Evolutionary conservation across 2,113 vertebrate species (phyloP), one percentile per base, ranked within the genome.

Genomic region (Sinocyclocheilus rhinocerous): DNA sequence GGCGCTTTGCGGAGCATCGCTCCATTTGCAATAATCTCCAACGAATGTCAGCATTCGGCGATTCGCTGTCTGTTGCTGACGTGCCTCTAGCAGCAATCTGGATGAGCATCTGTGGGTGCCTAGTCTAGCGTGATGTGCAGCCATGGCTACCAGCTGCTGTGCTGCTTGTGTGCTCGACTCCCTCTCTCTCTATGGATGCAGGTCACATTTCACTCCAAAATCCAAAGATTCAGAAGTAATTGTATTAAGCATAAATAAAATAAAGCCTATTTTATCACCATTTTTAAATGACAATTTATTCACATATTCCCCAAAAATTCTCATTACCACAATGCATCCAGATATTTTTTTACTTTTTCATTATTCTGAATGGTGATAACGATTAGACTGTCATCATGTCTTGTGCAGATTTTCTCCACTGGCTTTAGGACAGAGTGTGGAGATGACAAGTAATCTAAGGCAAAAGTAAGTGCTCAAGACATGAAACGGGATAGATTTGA

Each of bases 71-170:
- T 88, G 81, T 81, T 81, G 70, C 84, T 89, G 85, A 88, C 85
- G 87, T 59, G 85, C 90, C 86, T 83, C 86, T 83, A 88, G 88
- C 90, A 80, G 84, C 88, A 89, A 90, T 90, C 90, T 90, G 90
- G 90, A 89, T 81, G 85, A 89, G 84, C 88, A 90, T 88, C 88
- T 90, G 90, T 88, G 85, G 79, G 83, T 79, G 86, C 87, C 86
- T 88, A 79, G 88, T 88, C 85, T 90, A 87, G 89, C 87, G 87
- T 88, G 89, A 90, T 90, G 89, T 88, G 89, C 87, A 88, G 85
- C 85, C 87, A 85, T 85, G 72, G 75, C 79, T 82, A 90, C 87
- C 89, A 90, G 89, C 89, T 90, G 89, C 87, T 90, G 89, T 79
- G 65, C 52, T 85, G 80, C 87, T 90, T 87, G 83, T 83, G 65